Base-by-base conservation (phyloP, 2,888 invertebrate species). In the Eupithecia pulchellata region DNA sequence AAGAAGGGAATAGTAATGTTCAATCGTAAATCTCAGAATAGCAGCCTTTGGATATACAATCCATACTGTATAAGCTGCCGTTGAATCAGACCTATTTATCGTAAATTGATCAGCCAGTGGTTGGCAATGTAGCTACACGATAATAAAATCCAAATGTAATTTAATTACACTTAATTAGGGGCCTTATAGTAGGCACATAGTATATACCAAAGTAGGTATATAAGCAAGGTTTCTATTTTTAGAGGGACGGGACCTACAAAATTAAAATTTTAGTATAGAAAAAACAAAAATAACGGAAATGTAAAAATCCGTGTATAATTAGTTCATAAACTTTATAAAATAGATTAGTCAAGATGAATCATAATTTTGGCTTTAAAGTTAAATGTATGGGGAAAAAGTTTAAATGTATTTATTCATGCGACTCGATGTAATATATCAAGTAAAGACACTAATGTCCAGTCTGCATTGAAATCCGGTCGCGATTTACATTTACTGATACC, bases 401-500 rank as follows among this genome's bases (percentile, higher is more conserved):
- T 52, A 20, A 25, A 52, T 20, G 47, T 52, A 52, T 11, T 52
- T 25, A 13, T 25, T 52, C 75, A 77, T 79, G 69, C 78, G 75
- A 77, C 79, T 83, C 72, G 80, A 80, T 80, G 78, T 79, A 82
- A 89, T 90, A 85, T 87, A 89, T 91, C 88, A 88, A 83, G 79
- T 76, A 86, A 86, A 79, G 89, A 90, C 89, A 84, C 86, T 89
- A 86, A 89, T 89, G 85, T 84, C 73, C 78, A 81, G 81, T 83
- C 81, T 80, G 82, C 81, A 81, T 82, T 83, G 80, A 85, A 90
- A 89, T 88, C 87, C 86, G 86, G 86, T 84, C 81, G 80, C 79
- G 77, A 91, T 91, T 91, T 87, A 87, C 90, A 89, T 91, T 88
- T 89, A 86, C 84, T 85, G 86, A 90, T 90, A 90, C 84, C 84